These are phyloP conservation scores for Caenorhabditis becei DNA, from an alignment of 2,888 invertebrate genomes.

Conservation along the genomic window DNA sequence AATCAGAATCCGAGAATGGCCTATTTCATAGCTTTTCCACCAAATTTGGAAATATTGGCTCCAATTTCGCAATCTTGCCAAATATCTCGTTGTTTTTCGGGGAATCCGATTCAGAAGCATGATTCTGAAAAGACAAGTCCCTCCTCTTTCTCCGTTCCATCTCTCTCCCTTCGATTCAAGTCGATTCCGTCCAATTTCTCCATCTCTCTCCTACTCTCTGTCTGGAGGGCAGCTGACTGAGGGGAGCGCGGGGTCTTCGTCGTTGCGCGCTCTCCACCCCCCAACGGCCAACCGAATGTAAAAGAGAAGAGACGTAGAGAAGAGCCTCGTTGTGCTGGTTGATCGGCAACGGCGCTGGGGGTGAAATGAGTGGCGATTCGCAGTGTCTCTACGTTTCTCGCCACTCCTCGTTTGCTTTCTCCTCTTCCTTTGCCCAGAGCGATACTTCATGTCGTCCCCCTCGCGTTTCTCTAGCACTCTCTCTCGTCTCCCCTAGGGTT, in stretches of 20 bases:
- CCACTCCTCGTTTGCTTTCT: neutral
- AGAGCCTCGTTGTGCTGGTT: constrained; percentile 30
- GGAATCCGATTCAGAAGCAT: no score
- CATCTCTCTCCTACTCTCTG: constrained; percentile 1
- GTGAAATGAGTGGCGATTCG: constrained; percentile 42
- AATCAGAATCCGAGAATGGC: no score
- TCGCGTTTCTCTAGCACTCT: constrained; percentile 25
- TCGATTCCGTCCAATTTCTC: no score
- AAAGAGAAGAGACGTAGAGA: constrained; percentile 1
- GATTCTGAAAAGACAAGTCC: no score
- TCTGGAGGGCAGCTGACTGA: no score
- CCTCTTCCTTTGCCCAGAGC: constrained; percentile 3
- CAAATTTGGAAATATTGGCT: neutral
- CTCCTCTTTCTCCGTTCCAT: no score
- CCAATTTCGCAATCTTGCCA: constrained; percentile 12
- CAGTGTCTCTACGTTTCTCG: neutral
- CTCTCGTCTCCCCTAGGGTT: constrained; percentile 20
- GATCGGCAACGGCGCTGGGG: constrained; percentile 13
- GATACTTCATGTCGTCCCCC: constrained; percentile 32
- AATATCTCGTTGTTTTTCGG: neutral
- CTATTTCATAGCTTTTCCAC: no score
- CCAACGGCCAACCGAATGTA: no score
- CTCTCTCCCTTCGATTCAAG: no score
- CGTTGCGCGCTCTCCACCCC: no score
- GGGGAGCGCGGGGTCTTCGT: no score